Evolutionary conservation across 2,888 invertebrate species (phyloP).

Genomic region (Agrilus cyanescens): DNA sequence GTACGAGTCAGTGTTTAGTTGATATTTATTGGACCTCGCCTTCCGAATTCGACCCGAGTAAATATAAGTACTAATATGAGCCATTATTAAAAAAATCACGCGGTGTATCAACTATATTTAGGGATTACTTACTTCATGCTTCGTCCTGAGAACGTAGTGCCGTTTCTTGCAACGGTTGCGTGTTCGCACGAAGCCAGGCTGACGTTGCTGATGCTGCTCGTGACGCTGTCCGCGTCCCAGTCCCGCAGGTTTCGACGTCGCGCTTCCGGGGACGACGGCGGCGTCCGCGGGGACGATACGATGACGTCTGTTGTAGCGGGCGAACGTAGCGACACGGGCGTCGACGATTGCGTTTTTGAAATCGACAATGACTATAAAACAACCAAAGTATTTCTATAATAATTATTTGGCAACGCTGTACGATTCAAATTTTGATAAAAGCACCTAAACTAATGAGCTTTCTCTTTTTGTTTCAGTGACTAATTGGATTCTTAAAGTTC

Average conservation of each 20-base stretch:
- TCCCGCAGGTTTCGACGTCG: constrained; percentile 20
- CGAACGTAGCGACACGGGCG: constrained; percentile 25
- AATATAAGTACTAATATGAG: too few relatives aligned
- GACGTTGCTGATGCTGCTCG: constrained; percentile 66
- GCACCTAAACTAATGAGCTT: too few relatives aligned
- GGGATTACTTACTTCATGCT: constrained; percentile 31
- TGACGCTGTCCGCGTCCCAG: constrained; percentile 61
- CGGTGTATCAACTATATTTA: not conserved
- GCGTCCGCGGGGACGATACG: constrained; percentile 24
- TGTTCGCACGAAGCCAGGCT: constrained; percentile 74
- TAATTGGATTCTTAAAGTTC: too few relatives aligned
- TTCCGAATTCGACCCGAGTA: too few relatives aligned
- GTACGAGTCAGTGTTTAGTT: too few relatives aligned
- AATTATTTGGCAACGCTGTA: too few relatives aligned
- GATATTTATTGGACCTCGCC: too few relatives aligned
- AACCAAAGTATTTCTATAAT: too few relatives aligned
- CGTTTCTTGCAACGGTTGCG: constrained; percentile 62
- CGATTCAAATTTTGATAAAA: too few relatives aligned
- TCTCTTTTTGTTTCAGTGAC: too few relatives aligned
- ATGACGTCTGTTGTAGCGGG: constrained; percentile 21
- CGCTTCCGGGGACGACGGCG: constrained; percentile 24
- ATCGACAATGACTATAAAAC: constrained; percentile 30
- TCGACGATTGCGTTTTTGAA: constrained; percentile 16
- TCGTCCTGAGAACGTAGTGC: constrained; percentile 44
- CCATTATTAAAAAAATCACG: too few relatives aligned